Conservation (phyloP, 2,888 invertebrate genomes). For the Exephanes ischioxanthus region DNA sequence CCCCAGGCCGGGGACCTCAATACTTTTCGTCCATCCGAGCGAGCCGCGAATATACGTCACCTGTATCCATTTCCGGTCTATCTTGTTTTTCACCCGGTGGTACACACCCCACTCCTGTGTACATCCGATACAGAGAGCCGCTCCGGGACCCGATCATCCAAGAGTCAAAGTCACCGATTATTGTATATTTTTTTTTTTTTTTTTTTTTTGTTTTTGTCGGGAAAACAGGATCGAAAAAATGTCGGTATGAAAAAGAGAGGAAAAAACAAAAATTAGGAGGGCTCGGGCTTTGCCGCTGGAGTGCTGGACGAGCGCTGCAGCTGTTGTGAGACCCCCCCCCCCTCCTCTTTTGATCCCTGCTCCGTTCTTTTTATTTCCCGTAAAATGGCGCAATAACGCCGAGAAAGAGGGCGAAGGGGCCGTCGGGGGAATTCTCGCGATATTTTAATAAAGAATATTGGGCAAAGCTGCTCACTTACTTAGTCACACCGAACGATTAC, state of each 20-base stretch:
- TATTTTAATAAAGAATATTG: conserved; percentile 83
- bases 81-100: conserved; percentile 37
- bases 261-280: neutral
- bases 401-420: conserved; percentile 25
- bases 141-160: neutral
- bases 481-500: conserved; percentile 81
- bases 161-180: conserved; percentile 34
- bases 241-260: neutral
- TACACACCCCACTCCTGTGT: neutral
- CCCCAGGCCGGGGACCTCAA: conserved; percentile 4
- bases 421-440: conserved; percentile 70
- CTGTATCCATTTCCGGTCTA: conserved; percentile 60
- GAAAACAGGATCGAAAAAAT: conserved; percentile 14
- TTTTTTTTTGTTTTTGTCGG: neutral
- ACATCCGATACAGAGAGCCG: conserved; percentile 16
- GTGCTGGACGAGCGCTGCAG: conserved; percentile 5
- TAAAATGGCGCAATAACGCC: conserved; percentile 42
- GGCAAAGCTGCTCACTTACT: conserved; percentile 77
- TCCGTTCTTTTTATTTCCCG: conserved; percentile 15
- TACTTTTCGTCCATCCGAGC: conserved; percentile 35
- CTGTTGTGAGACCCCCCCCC: conserved; percentile 15
- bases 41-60: conserved; percentile 25
- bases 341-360: neutral
- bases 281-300: neutral
- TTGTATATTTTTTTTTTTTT: conserved; percentile 16